A percentile compares a stretch with the other conserved stretches of the same genome.
These are phyloP conservation scores for Scaeva pyrastri DNA, from an alignment of 2,888 invertebrate genomes.

Conservation along the genomic window DNA sequence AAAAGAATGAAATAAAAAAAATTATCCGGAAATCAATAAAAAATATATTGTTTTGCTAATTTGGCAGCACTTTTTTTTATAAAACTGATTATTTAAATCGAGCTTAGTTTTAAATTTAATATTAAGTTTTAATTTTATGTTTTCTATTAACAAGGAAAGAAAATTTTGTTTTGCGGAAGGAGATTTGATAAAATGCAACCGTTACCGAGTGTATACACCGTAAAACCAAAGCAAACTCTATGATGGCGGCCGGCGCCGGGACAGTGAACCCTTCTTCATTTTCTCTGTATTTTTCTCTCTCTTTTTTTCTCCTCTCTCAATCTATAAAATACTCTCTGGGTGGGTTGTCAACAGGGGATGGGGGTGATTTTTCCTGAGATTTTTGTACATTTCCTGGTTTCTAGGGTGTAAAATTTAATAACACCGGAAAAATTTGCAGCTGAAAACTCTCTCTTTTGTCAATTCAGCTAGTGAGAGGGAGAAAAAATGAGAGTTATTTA, in stretches of 20 bases:
- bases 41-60: background rate
- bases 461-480: constrained; percentile 55
- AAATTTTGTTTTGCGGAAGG: constrained; percentile 54
- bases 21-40: constrained; percentile 9
- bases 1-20: background rate
- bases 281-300: constrained; percentile 5
- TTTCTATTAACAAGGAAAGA: constrained; percentile 24
- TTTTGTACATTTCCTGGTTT: constrained; percentile 47
- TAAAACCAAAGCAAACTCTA: constrained; percentile 80
- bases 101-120: background rate
- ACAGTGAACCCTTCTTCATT: constrained; percentile 79
- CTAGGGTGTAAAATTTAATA: constrained; percentile 30
- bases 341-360: background rate
- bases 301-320: constrained; percentile 14
- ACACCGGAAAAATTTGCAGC: constrained; percentile 45
- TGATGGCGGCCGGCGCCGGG: constrained; percentile 78
- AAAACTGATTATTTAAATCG: background rate
- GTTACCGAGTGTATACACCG: constrained; percentile 78
- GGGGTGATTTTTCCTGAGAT: constrained; percentile 67
- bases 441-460: background rate
- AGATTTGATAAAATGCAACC: constrained; percentile 53
- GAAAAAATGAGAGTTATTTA: background rate
- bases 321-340: constrained; percentile 11
- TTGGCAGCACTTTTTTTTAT: constrained; percentile 61
- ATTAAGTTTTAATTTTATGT: background rate